Conservation (phyloP, 2,797 vertebrate species). For the Morelia viridis region DNA sequence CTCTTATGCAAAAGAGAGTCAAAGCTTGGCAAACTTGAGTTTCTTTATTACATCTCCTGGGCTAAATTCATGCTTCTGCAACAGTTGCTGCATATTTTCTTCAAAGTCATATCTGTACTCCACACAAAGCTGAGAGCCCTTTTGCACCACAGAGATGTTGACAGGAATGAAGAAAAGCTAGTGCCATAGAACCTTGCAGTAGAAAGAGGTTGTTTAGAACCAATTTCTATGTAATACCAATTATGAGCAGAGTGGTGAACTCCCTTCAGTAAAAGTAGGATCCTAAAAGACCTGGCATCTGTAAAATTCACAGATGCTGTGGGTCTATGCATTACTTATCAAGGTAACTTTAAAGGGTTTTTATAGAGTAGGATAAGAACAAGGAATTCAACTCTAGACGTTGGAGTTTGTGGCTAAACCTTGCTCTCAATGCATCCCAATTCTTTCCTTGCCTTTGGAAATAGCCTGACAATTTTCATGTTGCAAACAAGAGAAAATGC, state of each 20-base stretch:
- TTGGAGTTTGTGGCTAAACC: not conserved
- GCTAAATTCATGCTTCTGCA: not conserved
- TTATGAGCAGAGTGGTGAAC: not conserved
- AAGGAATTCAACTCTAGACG: not conserved
- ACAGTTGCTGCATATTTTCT: not conserved
- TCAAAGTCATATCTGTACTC: not conserved
- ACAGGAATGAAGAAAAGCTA: not conserved
- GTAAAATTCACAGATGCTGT: not conserved
- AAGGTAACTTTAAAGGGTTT: not conserved
- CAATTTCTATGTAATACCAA: not conserved
- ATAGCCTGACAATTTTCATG: not conserved
- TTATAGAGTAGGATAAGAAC: not conserved
- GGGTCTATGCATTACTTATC: not conserved
- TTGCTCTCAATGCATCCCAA: not conserved
- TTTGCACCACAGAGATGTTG: not conserved
- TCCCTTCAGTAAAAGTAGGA: not conserved
- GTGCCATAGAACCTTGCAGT: not conserved
- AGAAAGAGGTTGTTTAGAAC: not conserved
- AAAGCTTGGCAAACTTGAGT: not conserved
- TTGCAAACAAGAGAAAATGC: not conserved
- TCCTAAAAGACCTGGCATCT: not conserved
- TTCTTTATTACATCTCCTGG: not conserved
- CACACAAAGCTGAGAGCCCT: not conserved
- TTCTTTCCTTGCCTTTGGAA: not conserved
- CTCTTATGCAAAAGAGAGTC: not conserved